phyloP scores from a whole-genome alignment of 2,888 invertebrate species.

The Seira ritae region DNA sequence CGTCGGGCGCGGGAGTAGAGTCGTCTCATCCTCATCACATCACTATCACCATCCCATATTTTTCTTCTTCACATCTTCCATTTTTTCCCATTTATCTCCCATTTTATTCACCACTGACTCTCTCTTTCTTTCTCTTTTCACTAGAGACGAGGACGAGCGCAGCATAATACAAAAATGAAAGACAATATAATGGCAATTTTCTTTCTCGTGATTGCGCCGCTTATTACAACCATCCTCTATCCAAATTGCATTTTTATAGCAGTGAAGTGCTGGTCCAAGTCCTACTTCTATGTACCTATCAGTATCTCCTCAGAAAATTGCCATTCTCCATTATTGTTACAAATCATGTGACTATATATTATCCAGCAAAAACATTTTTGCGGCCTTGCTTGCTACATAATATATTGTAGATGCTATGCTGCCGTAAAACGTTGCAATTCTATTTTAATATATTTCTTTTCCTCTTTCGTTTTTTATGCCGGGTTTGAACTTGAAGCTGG shows the following conservation, averaged over 20 bases:
- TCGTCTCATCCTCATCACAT: not conserved
- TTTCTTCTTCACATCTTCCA: constrained; percentile 45
- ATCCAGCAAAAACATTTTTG: too few species aligned
- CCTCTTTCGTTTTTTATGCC: too few species aligned
- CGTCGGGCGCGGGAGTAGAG: not conserved
- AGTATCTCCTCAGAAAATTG: constrained; percentile 22
- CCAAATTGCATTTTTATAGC: constrained; percentile 32
- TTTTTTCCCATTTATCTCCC: constrained; percentile 29
- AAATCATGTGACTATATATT: not conserved
- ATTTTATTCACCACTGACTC: constrained; percentile 47
- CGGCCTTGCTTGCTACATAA: too few species aligned
- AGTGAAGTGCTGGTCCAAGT: not conserved
- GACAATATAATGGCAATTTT: constrained; percentile 15
- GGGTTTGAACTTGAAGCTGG: too few species aligned
- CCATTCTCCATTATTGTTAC: constrained; percentile 3
- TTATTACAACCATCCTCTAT: constrained; percentile 17
- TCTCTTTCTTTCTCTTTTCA: not conserved
- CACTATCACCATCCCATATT: constrained; percentile 30
- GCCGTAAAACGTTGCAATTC: too few species aligned
- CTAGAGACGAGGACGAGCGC: not conserved
- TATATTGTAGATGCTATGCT: too few species aligned
- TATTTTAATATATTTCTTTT: too few species aligned
- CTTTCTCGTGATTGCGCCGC: constrained; percentile 5
- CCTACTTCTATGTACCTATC: not conserved
- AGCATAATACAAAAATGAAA: constrained; percentile 25